Percentiles rank a stretch among this genome's conserved stretches.
Evolutionary conservation across 2,797 vertebrate species (phyloP).

Genomic region (Apogon talboti): DNA sequence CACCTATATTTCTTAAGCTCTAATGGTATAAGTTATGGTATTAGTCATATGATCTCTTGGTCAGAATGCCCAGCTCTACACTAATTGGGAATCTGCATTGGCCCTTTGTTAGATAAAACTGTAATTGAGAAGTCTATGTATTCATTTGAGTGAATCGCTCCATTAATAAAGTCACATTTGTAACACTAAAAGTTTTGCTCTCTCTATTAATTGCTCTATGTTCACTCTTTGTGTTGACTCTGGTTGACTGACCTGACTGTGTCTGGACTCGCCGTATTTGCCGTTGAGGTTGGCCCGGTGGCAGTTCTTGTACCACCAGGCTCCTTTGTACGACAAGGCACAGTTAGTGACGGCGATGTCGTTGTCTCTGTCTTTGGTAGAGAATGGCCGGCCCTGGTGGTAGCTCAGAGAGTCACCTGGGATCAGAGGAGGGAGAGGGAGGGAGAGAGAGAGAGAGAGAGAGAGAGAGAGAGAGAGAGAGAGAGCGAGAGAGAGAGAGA

Average conservation of each 20-base stretch:
- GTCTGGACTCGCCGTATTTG: conserved; percentile 97
- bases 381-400: conserved; percentile 97
- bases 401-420: conserved; percentile 97
- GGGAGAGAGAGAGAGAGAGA: conserved; percentile 17
- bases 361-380: conserved; percentile 97
- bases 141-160: too few species aligned
- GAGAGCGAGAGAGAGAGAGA: conserved; percentile 17
- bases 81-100: too few species aligned
- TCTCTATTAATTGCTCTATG: neutral
- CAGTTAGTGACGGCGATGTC: conserved; percentile 98
- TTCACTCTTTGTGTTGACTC: too few species aligned
- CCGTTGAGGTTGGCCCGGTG: conserved; percentile 98
- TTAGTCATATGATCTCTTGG: too few species aligned
- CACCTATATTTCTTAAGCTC: too few species aligned
- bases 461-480: conserved; percentile 17
- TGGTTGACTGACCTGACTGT: conserved; percentile 91
- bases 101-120: too few species aligned
- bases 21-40: too few species aligned
- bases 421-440: conserved; percentile 24
- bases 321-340: conserved; percentile 98
- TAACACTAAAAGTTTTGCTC: neutral
- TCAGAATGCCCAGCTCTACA: too few species aligned
- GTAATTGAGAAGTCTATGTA: too few species aligned
- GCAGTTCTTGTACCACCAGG: conserved; percentile 99
- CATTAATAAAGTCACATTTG: too few species aligned